Base-by-base conservation (phyloP, 2,797 vertebrate genomes). In the Acanthurus tractus region DNA sequence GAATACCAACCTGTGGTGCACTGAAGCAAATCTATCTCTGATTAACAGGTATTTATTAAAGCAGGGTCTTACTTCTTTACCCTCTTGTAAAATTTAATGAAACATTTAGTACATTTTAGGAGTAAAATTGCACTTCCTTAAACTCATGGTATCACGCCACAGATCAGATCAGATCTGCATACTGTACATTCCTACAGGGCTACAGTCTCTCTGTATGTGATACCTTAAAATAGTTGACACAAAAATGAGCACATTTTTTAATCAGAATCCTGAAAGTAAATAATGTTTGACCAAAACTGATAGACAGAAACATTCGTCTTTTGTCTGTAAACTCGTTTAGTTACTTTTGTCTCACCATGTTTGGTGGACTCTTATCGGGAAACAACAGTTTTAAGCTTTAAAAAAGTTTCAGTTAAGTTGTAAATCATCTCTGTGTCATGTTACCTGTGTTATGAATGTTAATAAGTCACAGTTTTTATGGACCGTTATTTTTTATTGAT, bases 1-100 rank as follows among this genome's bases (percentile, higher is more conserved):
- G 15, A 38, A 42, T 17, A 18, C n/a, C 36, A 50, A 15, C 42
- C 23, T 49, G 36, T 9, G 15, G 29, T 40, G 20, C 34, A 70
- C n/a, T 75, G 34, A 72, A 50, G 15, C 22, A 36, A 55, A 44
- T 20, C 0, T 56, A 18, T 70, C 13, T 66, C n/a, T 14, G 9
- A 67, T 62, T 38, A n/a, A 18, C 2, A 14, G 14, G 46, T 44
- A 57, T 70, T 52, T 40, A 20, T 59, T 0, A 8, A 46, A 66
- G n/a, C 29, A n/a, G 20, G 17, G 71, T 53, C 18, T 55, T 72
- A 45, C 65, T 69, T 82, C 63, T 73, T 45, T 46, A 29, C 18
- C n/a, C 2, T 34, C 42, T 23, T 64, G 6, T 42, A 8, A 48
- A 7, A 10, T 70, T 53, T 45, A 46, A 34, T 10, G 12, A 12